phyloP scores from a whole-genome alignment of 2,888 invertebrate genomes.

The Pardosa pseudoannulata region DNA sequence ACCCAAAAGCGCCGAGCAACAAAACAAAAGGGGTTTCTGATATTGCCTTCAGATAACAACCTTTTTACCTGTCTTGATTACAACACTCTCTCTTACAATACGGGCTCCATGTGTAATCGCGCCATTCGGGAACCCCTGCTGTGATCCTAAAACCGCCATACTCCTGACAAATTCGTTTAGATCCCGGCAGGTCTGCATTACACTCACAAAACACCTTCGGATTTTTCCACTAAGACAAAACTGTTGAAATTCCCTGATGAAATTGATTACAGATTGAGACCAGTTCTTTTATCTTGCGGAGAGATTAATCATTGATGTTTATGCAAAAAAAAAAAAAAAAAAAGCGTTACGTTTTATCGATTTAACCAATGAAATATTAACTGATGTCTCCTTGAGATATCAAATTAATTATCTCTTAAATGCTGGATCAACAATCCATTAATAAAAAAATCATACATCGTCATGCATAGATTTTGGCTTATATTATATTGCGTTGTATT shows the following conservation, averaged over 20 bases:
- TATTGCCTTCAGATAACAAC: background rate
- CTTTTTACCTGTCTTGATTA: slow-evolving; percentile 8
- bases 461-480: too few species aligned
- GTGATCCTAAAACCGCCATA: background rate
- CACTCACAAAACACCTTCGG: background rate
- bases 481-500: too few species aligned
- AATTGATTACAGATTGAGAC: slow-evolving; percentile 6
- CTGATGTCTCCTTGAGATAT: too few species aligned
- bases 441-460: too few species aligned
- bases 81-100: background rate
- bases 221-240: background rate
- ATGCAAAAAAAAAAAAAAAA: too few species aligned
- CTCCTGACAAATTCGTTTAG: slow-evolving; percentile 5
- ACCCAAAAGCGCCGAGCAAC: too few species aligned
- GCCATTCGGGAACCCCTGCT: background rate
- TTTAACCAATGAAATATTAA: too few species aligned
- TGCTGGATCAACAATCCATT: too few species aligned
- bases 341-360: too few species aligned
- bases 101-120: background rate
- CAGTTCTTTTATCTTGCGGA: background rate
- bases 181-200: background rate
- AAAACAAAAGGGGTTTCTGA: background rate
- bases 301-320: slow-evolving; percentile 6
- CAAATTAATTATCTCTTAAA: too few species aligned
- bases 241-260: slow-evolving; percentile 2